Base-by-base conservation (phyloP, 2,888 invertebrate species). In the Clitarchus hookeri region DNA sequence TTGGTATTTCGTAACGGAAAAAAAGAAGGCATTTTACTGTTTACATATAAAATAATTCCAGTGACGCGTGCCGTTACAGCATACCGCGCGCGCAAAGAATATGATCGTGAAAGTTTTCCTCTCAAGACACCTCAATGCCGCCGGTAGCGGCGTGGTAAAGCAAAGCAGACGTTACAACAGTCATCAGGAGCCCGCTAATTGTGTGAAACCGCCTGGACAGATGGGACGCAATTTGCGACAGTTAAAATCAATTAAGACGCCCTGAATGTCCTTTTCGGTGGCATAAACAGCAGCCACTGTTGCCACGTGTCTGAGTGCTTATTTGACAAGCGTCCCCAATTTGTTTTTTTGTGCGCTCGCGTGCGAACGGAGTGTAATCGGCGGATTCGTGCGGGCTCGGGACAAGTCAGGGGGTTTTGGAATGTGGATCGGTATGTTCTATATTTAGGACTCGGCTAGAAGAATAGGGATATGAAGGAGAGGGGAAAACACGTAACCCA, bases 341-440 rank as follows among this genome's bases (percentile, higher is more conserved):
- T n/a, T 16, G 6, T 65, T 65, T 65, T 65, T 65, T 65, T n/a
- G 8, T 65, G 65, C n/a, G 65, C 65, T 65, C 2, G 23, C 65
- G 8, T 65, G 65, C n/a, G 0, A 23, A 65, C 65, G 23, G 65
- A 65, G 65, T 19, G 19, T 65, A 65, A 65, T 65, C 65, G 23
- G 8, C 65, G 13, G 65, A n/a, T 19, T 65, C 65, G 65, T 65
- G 65, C n/a, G 8, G 16, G 65, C n/a, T 19, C n/a, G 65, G 16
- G 16, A 23, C 65, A n/a, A 65, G 53, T 53, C 53, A 36, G 48
- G 65, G n/a, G 65, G 65, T 65, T 65, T 65, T 19, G 65, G 65
- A 65, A 65, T 65, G 65, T 65, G 65, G 65, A 65, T 65, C 65
- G 65, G 65, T 65, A 65, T 65, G 65, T 65, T 65, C 65, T 65